Base-by-base conservation (phyloP, 2,113 vertebrate genomes). In the Baryphthengus martii region DNA sequence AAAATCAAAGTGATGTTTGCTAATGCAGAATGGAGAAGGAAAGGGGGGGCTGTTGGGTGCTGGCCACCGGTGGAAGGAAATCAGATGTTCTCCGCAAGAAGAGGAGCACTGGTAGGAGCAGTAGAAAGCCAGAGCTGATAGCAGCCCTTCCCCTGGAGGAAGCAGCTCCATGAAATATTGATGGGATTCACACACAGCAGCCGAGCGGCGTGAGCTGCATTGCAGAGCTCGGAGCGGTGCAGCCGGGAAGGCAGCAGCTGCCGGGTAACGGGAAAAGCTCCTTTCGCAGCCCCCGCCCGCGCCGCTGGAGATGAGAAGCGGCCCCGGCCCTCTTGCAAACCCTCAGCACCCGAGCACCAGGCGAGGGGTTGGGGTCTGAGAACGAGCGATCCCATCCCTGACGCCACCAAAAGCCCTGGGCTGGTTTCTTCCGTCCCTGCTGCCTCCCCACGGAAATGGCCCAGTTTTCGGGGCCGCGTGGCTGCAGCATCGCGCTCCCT, bases 101-200 rank as follows among this genome's bases (percentile, higher is more conserved):
- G 42, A 53, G 40, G 40, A 80, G 66, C 3, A 11, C 91, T 47
- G 83, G 68, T 55, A 42, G 93, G 81, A 97, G 73, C 87, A 26
- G 91, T 72, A 70, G 92, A 50, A 87, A 95, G 79, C 33, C 71
- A 3, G 93, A 76, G 95, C 92, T 26, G 93, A 72, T 47, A 89
- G 83, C 85, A 85, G 78, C 15, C 88, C 89, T 94, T 93, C 91
- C 96, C 96, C 97, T 79, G 92, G 95, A 96, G 97, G 92, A 95
- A 97, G 93, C 89, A 33, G 91, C 91, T 94, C 95, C 90, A 93
- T 97, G 95, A 95, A 96, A 95, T 96, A 97, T 97, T 97, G 97
- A 97, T 96, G 93, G 93, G 96, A 92, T 96, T 93, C 92, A 47
- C 94, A 84, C 80, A 68, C 89, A 11, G 96, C 93, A 89, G 75